Evolutionary conservation across 2,888 invertebrate genomes (phyloP), one percentile per base, ranked within the genome.

Genomic region (Chrysodeixis includens): DNA sequence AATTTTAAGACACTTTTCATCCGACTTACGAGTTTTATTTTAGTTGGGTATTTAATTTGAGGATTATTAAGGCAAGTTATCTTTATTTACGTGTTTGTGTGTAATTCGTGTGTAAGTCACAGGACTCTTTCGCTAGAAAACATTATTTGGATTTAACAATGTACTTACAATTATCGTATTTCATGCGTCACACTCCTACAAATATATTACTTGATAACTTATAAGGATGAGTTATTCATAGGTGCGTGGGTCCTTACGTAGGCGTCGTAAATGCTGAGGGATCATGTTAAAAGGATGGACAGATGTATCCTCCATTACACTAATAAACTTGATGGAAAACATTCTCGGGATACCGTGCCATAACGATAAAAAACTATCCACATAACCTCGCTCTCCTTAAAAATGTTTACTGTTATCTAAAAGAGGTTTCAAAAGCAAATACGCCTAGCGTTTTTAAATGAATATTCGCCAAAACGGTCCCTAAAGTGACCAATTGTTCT

Each of bases 1-100:
- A 85, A 86, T 83, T 86, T 82, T 74, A 83, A 79, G 82, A 76
- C 78, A 78, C 81, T 83, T 82, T 81, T 76, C 76, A 77, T 78
- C 72, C 60, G 59, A 69, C 69, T 76, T 78, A n/a, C 58, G 76
- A 69, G 65, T 59, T 64, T 66, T 61, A 69, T 77, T 73, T 70
- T 54, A 18, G n/a, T 60, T 35, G 53, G 55, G 6, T 56, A 62
- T 64, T 30, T 69, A 69, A 56, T 60, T 71, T 55, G 22, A 49
- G 30, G 62, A 60, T 30, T 16, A 22, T 40, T 56, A 40, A 20
- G 44, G 32, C 30, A 44, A 16, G 12, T 72, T 56, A 76, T 76
- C 68, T 62, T 69, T 71, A 35, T 40, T 40, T 40, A n/a, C n/a
- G 5, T 40, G n/a, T n/a, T 40, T 40, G 40, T 40, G 4, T 40